phyloP scores from a whole-genome alignment of 2,113 vertebrate species.

The Sorex araneus region DNA sequence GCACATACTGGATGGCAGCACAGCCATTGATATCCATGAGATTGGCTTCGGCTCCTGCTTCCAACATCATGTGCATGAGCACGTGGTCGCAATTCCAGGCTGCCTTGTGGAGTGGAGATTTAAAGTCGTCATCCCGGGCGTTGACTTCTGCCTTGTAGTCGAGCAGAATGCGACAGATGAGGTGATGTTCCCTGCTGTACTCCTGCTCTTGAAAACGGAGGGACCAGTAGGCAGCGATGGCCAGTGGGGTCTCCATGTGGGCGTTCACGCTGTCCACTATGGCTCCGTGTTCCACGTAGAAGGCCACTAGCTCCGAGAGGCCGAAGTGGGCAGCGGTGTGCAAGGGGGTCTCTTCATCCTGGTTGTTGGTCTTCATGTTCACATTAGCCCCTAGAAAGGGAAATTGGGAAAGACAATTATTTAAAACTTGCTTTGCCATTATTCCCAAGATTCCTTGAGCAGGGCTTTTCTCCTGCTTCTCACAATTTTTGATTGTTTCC shows the following conservation, averaged over 20 bases:
- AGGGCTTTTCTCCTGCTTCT: background rate
- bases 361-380: conserved; percentile 92
- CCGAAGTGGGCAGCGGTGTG: conserved; percentile 93
- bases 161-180: conserved; percentile 93
- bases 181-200: conserved; percentile 94
- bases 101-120: conserved; percentile 96
- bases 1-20: conserved; percentile 94
- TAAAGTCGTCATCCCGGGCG: conserved; percentile 93
- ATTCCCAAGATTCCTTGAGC: background rate
- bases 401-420: background rate
- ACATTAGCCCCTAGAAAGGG: conserved; percentile 92
- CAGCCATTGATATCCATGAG: conserved; percentile 97
- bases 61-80: conserved; percentile 95
- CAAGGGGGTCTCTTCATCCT: conserved; percentile 94
- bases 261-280: conserved; percentile 91
- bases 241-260: conserved; percentile 94
- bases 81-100: conserved; percentile 97
- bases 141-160: conserved; percentile 94
- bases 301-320: conserved; percentile 91
- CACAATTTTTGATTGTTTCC: background rate
- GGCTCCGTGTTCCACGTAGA: conserved; percentile 93
- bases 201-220: conserved; percentile 93
- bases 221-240: conserved; percentile 94
- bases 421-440: background rate
- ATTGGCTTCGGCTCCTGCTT: conserved; percentile 93